phyloP scores from a whole-genome alignment of 2,113 vertebrate genomes.

The Rhinichthys klamathensis region DNA sequence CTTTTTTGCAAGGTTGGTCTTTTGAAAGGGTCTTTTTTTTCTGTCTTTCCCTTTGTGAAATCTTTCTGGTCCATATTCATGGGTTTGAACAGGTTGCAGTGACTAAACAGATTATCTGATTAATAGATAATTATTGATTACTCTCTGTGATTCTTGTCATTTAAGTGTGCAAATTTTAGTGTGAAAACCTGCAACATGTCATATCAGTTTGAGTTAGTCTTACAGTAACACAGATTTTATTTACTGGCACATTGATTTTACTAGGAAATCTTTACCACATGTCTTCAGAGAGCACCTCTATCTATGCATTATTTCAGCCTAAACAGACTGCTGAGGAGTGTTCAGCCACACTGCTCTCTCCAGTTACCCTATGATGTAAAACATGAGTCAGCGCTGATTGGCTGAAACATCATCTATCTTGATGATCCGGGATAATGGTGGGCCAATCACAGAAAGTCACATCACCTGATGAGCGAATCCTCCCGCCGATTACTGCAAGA shows the following conservation, averaged over 20 bases:
- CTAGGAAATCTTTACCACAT: not conserved
- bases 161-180: not conserved
- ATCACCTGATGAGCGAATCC: conserved; percentile 29
- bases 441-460: conserved; percentile 61
- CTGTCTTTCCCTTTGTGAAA: not conserved
- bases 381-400: conserved; percentile 57
- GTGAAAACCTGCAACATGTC: not conserved
- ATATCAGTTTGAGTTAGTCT: not conserved
- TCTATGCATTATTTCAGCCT: not conserved
- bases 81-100: too few species aligned
- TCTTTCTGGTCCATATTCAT: too few species aligned
- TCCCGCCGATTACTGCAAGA: not conserved
- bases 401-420: conserved; percentile 35
- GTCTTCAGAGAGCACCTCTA: not conserved
- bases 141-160: not conserved
- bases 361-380: not conserved
- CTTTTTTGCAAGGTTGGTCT: not conserved
- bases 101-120: too few species aligned
- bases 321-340: not conserved
- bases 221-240: not conserved
- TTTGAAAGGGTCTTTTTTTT: not conserved
- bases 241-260: not conserved
- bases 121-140: too few species aligned
- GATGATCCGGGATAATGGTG: conserved; percentile 20
- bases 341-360: not conserved